These are phyloP conservation scores for Chrysocyon brachyurus DNA, from an alignment of 2,797 vertebrate species.

Conservation along the genomic window DNA sequence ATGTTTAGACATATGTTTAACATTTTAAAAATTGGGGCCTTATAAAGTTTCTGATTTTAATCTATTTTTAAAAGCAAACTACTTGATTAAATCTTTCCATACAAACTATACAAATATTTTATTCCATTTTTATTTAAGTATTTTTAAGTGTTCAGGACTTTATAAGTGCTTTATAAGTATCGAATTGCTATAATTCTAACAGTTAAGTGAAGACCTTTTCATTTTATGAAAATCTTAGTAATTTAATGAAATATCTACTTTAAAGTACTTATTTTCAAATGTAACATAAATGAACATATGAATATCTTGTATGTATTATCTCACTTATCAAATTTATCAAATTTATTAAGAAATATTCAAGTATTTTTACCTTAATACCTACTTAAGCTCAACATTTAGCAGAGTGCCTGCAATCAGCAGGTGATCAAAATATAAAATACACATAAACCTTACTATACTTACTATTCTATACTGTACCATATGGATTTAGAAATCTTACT, in stretches of 20 bases:
- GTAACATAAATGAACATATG: constrained; percentile 1
- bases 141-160: constrained; percentile 41
- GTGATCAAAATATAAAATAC: not conserved
- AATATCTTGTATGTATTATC: not conserved
- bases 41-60: constrained; percentile 38
- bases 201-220: constrained; percentile 50
- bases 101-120: constrained; percentile 35
- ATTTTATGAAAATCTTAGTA: constrained; percentile 59
- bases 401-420: not conserved
- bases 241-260: constrained; percentile 55
- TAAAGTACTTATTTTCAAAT: constrained; percentile 38
- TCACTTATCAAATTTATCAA: constrained; percentile 41
- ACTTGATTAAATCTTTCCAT: constrained; percentile 50
- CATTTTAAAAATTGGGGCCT: constrained; percentile 16
- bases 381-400: constrained; percentile 39
- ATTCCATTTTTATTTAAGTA: constrained; percentile 56
- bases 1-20: constrained; percentile 54
- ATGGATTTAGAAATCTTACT: not conserved
- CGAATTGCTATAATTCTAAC: not conserved
- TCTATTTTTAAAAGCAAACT: constrained; percentile 65
- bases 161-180: constrained; percentile 60
- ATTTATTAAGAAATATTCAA: constrained; percentile 28
- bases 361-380: constrained; percentile 55
- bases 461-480: not conserved
- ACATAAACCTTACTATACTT: not conserved